Percentiles rank a stretch among this genome's conserved stretches.
Conservation (phyloP, 37 sponge, comb jelly and placozoan species). For the Chondrosia reniformis region DNA sequence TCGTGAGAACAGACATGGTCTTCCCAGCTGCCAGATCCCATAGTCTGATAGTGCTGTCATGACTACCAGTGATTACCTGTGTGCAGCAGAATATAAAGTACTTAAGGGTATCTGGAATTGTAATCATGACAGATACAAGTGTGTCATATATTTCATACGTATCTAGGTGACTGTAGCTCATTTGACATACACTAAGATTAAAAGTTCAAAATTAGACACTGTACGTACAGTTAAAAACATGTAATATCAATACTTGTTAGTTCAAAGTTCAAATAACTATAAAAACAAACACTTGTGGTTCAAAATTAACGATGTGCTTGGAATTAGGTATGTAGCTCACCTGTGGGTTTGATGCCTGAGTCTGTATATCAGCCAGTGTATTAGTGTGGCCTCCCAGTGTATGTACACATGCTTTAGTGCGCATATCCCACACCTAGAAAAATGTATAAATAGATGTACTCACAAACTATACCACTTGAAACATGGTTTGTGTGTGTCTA, state of each 20-base stretch:
- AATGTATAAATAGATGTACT: no score
- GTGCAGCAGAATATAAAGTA: background rate
- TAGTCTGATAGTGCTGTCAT: constrained; percentile 92
- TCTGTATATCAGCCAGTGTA: constrained; percentile 81
- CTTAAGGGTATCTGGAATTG: background rate
- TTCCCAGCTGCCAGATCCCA: constrained; percentile 99
- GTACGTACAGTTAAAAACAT: no score
- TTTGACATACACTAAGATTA: no score
- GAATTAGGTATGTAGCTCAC: constrained; percentile 45
- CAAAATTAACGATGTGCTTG: background rate
- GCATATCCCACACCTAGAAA: constrained; percentile 93
- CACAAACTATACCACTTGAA: background rate
- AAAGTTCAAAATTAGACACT: no score
- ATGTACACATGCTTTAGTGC: constrained; percentile 96
- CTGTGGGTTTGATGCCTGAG: constrained; percentile 94
- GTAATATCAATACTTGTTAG: no score
- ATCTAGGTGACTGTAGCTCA: no score
- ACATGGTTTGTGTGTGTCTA: background rate
- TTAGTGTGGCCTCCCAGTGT: constrained; percentile 97
- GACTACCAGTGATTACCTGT: constrained; percentile 93
- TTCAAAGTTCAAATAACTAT: background rate
- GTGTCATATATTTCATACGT: background rate
- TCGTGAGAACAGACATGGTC: constrained; percentile 87
- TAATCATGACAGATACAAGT: background rate
- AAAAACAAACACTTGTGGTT: background rate